These are phyloP conservation scores for Agonum fuliginosum DNA, from an alignment of 2,888 invertebrate species.

Conservation along the genomic window DNA sequence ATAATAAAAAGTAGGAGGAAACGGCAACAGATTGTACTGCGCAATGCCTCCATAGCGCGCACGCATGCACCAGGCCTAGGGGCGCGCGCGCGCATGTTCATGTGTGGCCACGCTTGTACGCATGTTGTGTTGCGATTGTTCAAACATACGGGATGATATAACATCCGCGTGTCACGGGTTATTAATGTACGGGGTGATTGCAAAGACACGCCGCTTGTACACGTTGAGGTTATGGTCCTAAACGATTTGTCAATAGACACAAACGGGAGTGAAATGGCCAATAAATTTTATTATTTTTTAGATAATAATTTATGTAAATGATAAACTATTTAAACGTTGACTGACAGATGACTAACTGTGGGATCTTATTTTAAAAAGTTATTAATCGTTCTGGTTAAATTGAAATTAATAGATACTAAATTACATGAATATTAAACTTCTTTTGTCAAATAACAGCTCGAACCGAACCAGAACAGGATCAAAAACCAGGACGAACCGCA, in stretches of 20 bases:
- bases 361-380: too few species aligned
- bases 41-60: slow-evolving; percentile 18
- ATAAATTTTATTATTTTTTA: slow-evolving; percentile 24
- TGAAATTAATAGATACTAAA: background rate
- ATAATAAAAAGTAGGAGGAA: slow-evolving; percentile 45
- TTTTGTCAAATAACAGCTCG: too few species aligned
- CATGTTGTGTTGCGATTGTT: slow-evolving; percentile 21
- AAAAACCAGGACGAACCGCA: too few species aligned
- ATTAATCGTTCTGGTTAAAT: background rate
- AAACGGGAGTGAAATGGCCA: background rate
- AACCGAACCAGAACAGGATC: too few species aligned
- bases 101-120: slow-evolving; percentile 12
- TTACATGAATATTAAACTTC: too few species aligned
- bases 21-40: slow-evolving; percentile 39
- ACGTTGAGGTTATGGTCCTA: background rate
- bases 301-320: too few species aligned
- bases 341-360: too few species aligned
- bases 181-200: slow-evolving; percentile 47
- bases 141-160: slow-evolving; percentile 52
- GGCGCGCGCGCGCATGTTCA: background rate
- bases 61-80: background rate
- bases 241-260: slow-evolving; percentile 29
- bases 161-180: slow-evolving; percentile 49
- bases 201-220: slow-evolving; percentile 32
- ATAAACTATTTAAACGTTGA: too few species aligned